phyloP scores from a whole-genome alignment of 2,797 vertebrate species.

The Pangasius macronema region DNA sequence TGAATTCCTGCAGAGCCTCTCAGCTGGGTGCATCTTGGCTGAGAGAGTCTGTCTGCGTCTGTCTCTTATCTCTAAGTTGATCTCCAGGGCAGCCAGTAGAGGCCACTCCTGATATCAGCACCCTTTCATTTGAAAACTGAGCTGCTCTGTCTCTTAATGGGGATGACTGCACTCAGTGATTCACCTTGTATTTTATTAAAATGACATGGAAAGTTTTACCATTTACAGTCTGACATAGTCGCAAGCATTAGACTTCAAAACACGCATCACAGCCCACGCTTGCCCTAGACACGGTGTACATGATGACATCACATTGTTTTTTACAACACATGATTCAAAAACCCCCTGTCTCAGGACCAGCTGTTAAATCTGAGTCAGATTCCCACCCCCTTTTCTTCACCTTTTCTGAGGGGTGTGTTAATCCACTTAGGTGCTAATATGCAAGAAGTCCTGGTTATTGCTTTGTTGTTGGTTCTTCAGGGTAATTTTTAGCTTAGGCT shows the following conservation, averaged over 20 bases:
- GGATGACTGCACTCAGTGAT: conserved; percentile 23
- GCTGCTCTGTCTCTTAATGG: conserved; percentile 33
- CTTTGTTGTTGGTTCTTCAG: conserved; percentile 40
- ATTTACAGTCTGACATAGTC: conserved; percentile 15
- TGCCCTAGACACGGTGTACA: neutral
- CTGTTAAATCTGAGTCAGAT: conserved; percentile 52
- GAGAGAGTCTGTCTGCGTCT: neutral
- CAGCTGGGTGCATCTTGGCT: conserved; percentile 14
- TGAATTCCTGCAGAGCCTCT: conserved; percentile 4
- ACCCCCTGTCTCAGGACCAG: conserved; percentile 44
- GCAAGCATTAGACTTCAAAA: neutral
- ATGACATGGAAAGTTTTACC: neutral
- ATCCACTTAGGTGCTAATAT: conserved; percentile 56
- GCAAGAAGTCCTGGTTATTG: conserved; percentile 20
- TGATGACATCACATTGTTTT: conserved; percentile 37
- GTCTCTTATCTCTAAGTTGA: conserved; percentile 37
- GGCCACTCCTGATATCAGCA: conserved; percentile 49
- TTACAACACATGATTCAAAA: conserved; percentile 47
- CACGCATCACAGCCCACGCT: conserved; percentile 16
- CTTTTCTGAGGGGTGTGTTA: conserved; percentile 37
- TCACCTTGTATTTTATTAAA: conserved; percentile 36
- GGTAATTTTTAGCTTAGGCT: conserved; percentile 13
- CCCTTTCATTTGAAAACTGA: conserved; percentile 50
- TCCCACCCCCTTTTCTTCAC: neutral
- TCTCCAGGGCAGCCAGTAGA: conserved; percentile 36